Conservation (phyloP, 2,113 vertebrate genomes). For the Bubo scandiacus region DNA sequence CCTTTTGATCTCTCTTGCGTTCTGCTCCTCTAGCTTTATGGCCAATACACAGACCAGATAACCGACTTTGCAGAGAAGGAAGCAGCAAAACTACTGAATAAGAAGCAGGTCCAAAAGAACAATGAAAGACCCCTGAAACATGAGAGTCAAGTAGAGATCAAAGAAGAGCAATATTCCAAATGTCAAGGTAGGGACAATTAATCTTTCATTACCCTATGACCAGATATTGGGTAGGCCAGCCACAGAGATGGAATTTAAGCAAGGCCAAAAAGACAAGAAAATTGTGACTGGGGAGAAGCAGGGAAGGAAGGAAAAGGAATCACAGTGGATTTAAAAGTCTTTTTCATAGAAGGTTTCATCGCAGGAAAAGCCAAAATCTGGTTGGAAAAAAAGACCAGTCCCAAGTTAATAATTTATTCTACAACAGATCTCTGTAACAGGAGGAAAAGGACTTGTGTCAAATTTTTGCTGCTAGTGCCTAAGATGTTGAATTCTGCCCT, state of each 20-base stretch:
- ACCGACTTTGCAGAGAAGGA: constrained; percentile 78
- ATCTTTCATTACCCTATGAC: neutral
- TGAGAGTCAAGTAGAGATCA: constrained; percentile 68
- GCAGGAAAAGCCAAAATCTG: neutral
- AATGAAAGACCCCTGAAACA: constrained; percentile 27
- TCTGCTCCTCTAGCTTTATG: constrained; percentile 80
- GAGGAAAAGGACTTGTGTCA: neutral
- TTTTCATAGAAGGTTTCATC: neutral
- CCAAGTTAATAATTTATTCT: neutral
- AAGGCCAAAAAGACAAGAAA: neutral
- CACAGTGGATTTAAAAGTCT: neutral
- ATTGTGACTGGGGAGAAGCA: neutral
- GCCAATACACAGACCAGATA: constrained; percentile 87
- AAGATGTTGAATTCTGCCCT: neutral
- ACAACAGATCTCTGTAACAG: neutral
- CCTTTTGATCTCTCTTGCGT: neutral
- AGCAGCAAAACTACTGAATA: constrained; percentile 50
- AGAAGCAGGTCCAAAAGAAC: constrained; percentile 5
- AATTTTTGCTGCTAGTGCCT: neutral
- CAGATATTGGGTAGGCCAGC: neutral
- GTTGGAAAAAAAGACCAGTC: neutral
- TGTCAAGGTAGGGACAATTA: constrained; percentile 78
- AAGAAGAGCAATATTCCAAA: constrained; percentile 85
- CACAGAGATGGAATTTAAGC: neutral
- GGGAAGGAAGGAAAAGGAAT: neutral